A percentile compares a stretch with the other conserved stretches of the same genome.
Evolutionary conservation across 2,113 vertebrate species (phyloP).

Genomic region (Eurypyga helias): DNA sequence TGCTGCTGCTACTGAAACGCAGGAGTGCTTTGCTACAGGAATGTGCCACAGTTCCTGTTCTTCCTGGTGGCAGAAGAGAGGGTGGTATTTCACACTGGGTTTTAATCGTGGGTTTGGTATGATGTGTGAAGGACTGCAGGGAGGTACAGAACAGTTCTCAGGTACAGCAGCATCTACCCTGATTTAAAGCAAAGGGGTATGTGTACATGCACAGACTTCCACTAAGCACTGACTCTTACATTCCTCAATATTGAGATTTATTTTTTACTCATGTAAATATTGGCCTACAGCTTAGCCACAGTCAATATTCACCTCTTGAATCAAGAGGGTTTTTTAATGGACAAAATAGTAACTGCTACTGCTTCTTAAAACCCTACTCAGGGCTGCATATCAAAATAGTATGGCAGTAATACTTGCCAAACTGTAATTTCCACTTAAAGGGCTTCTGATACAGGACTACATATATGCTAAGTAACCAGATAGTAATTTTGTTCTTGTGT

Average conservation of each 20-base stretch:
- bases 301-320: constrained; percentile 12
- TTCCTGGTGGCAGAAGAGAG: not conserved
- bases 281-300: constrained; percentile 51
- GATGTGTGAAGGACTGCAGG: not conserved
- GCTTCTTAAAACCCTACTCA: not conserved
- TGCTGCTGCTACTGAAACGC: not conserved
- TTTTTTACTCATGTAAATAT: constrained; percentile 33
- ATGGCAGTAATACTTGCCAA: not conserved
- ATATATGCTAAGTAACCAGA: not conserved
- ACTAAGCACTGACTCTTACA: constrained; percentile 1
- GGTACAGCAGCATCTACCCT: not conserved
- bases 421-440: constrained; percentile 31
- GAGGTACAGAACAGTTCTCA: not conserved
- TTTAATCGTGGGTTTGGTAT: not conserved
- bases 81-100: not conserved
- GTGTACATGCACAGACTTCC: not conserved
- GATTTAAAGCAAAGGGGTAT: not conserved
- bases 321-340: constrained; percentile 35
- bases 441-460: not conserved
- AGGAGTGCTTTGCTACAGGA: not conserved
- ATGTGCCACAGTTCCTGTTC: not conserved
- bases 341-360: constrained; percentile 19
- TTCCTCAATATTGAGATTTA: not conserved
- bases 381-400: not conserved
- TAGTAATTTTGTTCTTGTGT: not conserved